Base-by-base conservation (phyloP, 2,797 vertebrate species). In the Lophura swinhoii region DNA sequence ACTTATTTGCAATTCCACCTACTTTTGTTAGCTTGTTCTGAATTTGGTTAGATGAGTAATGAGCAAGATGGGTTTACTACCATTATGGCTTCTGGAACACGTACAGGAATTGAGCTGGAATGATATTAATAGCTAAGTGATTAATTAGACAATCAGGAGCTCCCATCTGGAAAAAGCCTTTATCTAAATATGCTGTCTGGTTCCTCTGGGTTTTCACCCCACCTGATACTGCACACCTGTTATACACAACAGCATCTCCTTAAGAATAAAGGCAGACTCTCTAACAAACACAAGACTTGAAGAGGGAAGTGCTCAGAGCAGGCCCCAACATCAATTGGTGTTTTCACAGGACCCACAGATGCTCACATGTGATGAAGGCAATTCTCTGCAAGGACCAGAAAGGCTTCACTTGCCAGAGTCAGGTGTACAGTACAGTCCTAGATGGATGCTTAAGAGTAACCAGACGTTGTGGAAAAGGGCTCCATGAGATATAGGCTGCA, bases 401-500 rank as follows among this genome's bases (percentile, higher is more conserved):
- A 44, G 5, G 14, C 55, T 73, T 89, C 51, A 51, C 13, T 23
- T 75, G 20, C n/a, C 46, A 73, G 55, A 58, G 28, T 41, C 46
- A 48, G 8, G 6, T 24, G 41, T 49, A 39, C 33, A 67, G 14
- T 12, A 10, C 62, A 35, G 29, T 51, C 77, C 48, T 48, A n/a
- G n/a, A 46, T 48, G 21, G 33, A 43, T 41, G 21, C 24, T 70
- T 26, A 33, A 4, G 8, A 51, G 11, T 35, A 46, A 58, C 21
- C 48, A 77, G 15, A 33, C 22, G 4, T 3, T 11, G 2, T n/a
- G 21, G 33, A 26, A 81, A 49, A 87, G 33, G 26, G 37, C 17
- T 20, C 14, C 21, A 14, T 4, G 6, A 55, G 39, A 33, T 23
- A 33, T 0, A 3, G 5, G 7, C 1, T 43, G 37, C 72, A 81